A percentile compares a stretch with the other conserved stretches of the same genome.
These are phyloP conservation scores for Dilophus febrilis DNA, from an alignment of 2,888 invertebrate genomes.

Conservation along the genomic window DNA sequence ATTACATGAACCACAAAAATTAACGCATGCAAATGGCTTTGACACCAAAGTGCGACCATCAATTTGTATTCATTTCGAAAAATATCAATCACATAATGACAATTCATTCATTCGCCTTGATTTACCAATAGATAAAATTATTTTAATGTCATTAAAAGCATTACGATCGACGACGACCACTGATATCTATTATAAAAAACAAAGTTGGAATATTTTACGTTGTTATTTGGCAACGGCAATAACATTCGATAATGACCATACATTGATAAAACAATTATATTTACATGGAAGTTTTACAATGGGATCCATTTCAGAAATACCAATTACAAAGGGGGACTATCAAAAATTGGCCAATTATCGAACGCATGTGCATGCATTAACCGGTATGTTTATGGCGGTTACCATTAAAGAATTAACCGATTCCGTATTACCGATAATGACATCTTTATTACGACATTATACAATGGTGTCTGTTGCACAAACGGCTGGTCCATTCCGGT, in stretches of 20 bases:
- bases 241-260: constrained; percentile 62
- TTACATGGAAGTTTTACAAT: constrained; percentile 68
- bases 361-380: constrained; percentile 79
- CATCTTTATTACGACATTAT: constrained; percentile 80
- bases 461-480: constrained; percentile 91
- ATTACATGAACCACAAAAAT: constrained; percentile 90
- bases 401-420: constrained; percentile 83
- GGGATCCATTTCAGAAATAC: constrained; percentile 48
- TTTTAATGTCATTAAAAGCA: constrained; percentile 76
- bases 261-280: constrained; percentile 63
- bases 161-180: constrained; percentile 71
- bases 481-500: constrained; percentile 73
- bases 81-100: constrained; percentile 57
- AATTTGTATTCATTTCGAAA: constrained; percentile 72
- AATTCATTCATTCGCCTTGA: no score
- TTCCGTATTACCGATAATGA: constrained; percentile 73
- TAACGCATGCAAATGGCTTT: no score
- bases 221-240: constrained; percentile 80
- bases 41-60: constrained; percentile 71
- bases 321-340: constrained; percentile 63
- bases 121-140: constrained; percentile 74
- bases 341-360: constrained; percentile 62
- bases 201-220: constrained; percentile 87
- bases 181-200: constrained; percentile 82
- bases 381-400: constrained; percentile 87